Base-by-base conservation (phyloP, 2,797 vertebrate species). In the Cyprinella venusta region DNA sequence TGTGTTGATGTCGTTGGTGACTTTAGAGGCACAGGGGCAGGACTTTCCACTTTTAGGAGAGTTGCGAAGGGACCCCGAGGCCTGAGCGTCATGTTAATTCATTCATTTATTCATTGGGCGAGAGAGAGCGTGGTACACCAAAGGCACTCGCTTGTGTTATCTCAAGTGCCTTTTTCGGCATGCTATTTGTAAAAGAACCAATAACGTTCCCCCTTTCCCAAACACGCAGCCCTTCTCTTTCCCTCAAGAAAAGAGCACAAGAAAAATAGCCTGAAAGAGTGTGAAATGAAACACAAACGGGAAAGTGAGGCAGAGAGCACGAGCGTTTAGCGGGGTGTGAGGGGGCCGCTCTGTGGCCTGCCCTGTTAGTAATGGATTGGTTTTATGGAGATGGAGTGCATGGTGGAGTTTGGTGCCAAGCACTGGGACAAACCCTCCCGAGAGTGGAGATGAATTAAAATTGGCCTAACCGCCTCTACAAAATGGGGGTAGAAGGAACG, bases 81-180 rank as follows among this genome's bases (percentile, higher is more conserved):
- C 79, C 65, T 71, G 42, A 74, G 75, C 83, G 81, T 85, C 48
- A 68, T 87, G 81, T 81, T 88, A 89, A 88, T 86, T 89, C 85
- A 87, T 89, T 85, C 85, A 89, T 89, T 86, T 89, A 88, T 89
- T 87, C 84, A 82, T 82, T 69, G 26, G 75, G 78, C 65, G 77
- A 81, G 36, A 84, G 61, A 69, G 75, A 79, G 76, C 76, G 52
- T 75, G 76, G 65, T 64, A 72, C 65, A 81, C 83, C 85, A 82
- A 87, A 84, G 64, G 76, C 82, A 24, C 78, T 68, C 30, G 48
- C 72, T 87, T 64, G 75, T 84, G 81, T 84, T 79, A 86, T 87
- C 84, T 84, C 80, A 78, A 86, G 80, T 85, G 84, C 70, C 69
- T 82, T 80, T 65, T 67, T 77, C 21, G 67, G 64, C 76, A 52